Percentiles rank a stretch among this genome's conserved stretches.
phyloP scores from a whole-genome alignment of 1,140 invertebrate species.

The Triops longicaudatus region DNA sequence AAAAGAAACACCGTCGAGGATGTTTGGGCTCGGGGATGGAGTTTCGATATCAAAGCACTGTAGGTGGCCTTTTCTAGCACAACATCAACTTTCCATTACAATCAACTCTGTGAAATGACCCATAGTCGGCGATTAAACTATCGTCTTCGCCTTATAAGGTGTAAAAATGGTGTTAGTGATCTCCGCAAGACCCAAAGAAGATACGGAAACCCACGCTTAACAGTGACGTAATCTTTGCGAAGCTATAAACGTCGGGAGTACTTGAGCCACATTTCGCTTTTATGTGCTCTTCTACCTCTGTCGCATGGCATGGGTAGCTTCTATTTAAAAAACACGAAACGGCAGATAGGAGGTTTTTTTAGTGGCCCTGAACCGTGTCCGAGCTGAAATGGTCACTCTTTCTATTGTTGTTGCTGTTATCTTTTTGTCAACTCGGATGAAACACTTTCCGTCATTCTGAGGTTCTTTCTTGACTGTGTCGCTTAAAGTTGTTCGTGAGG shows the following conservation, averaged over 20 bases:
- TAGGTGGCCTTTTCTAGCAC: background rate
- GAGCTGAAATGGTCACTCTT: background rate
- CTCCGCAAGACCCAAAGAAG: background rate
- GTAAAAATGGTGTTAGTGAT: background rate
- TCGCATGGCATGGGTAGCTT: background rate
- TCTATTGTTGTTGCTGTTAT: background rate
- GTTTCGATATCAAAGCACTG: background rate
- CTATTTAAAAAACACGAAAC: background rate
- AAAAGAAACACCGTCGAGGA: too few species aligned
- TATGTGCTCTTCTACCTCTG: background rate
- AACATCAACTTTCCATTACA: background rate
- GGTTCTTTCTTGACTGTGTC: background rate
- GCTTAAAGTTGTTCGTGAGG: background rate
- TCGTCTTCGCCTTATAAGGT: background rate
- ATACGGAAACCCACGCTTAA: background rate
- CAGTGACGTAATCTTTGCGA: background rate
- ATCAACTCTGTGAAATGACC: background rate
- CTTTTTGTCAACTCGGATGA: background rate
- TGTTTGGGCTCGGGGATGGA: background rate
- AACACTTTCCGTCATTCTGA: background rate
- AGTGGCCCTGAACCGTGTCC: background rate
- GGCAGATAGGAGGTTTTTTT: background rate
- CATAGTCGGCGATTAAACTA: background rate
- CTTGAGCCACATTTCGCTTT: background rate
- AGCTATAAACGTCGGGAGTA: conserved; percentile 9